Percentiles rank a stretch among this genome's conserved stretches.
phyloP scores from a whole-genome alignment of 2,113 vertebrate genomes.

The Mola mola region DNA sequence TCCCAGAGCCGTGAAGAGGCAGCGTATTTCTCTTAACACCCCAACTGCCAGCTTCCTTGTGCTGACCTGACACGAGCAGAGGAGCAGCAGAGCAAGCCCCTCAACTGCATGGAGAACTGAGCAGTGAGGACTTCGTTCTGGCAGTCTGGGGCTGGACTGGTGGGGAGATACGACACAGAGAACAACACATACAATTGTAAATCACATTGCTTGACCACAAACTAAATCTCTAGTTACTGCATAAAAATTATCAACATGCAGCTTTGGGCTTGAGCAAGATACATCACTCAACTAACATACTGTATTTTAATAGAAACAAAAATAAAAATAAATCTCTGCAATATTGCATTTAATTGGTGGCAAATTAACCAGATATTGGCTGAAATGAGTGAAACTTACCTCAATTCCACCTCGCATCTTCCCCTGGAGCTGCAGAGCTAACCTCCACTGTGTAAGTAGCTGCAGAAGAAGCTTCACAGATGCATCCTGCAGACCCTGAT shows the following conservation, averaged over 20 bases:
- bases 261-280: too few species aligned
- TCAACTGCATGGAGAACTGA: constrained; percentile 94
- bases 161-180: constrained; percentile 63
- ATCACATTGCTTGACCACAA: not conserved
- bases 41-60: constrained; percentile 94
- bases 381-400: too few species aligned
- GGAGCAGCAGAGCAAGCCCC: constrained; percentile 93
- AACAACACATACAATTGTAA: not conserved
- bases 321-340: not conserved
- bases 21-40: constrained; percentile 93
- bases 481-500: constrained; percentile 93
- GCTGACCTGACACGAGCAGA: constrained; percentile 95
- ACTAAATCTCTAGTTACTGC: not conserved
- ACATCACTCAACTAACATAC: too few species aligned
- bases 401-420: constrained; percentile 87
- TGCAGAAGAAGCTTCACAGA: constrained; percentile 96
- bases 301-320: not conserved
- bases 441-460: constrained; percentile 95
- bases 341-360: not conserved
- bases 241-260: too few species aligned
- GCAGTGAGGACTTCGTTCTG: constrained; percentile 90
- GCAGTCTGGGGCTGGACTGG: constrained; percentile 85
- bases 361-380: too few species aligned
- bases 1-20: constrained; percentile 91
- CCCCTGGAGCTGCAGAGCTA: constrained; percentile 91